Base-by-base conservation (phyloP, 2,113 vertebrate genomes). In the Canis aureus region DNA sequence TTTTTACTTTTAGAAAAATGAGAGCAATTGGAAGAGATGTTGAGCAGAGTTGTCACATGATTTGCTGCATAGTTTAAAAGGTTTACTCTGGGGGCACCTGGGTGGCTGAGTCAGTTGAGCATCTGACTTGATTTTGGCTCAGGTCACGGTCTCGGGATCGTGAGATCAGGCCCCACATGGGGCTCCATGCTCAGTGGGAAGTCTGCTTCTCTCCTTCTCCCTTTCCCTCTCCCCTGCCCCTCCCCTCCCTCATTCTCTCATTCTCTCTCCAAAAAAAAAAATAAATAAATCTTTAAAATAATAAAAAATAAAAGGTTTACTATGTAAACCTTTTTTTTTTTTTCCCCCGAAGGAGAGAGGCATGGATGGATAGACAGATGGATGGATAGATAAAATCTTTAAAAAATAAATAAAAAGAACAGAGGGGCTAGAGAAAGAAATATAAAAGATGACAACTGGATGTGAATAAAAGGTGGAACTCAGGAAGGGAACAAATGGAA, bases 391-490 rank as follows among this genome's bases (percentile, higher is more conserved):
- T 19, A 32, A 69, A 69, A 69, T 69, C 67, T 69, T 69, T 20
- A 69, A 69, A 69, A 43, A 69, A 35, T 69, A n/a, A 19, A 69
- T 19, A 66, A 88, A 88, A 81, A 62, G 79, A 91, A 17, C 73
- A 74, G 57, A 69, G 16, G 53, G 27, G 16, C 19, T 69, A 25
- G 38, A 92, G 43, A 32, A 64, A 79, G 25, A 85, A 89, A 76
- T 4, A 8, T 5, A 73, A 69, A 51, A 55, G 32, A 76, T 1
- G 15, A 95, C 57, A 89, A 57, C 35, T 43, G 27, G 23, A 90
- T 69, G 35, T 69, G 71, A 62, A 22, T 64, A 73, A 95, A 96
- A 94, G 83, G 87, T 84, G 80, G 73, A 25, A 69, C 62, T 87
- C 62, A 78, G 43, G 82, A 87, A 80, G 66, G 17, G 11, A 10